These are phyloP conservation scores for Thamnophis sirtalis DNA, from an alignment of 2,113 vertebrate species.

Conservation along the genomic window DNA sequence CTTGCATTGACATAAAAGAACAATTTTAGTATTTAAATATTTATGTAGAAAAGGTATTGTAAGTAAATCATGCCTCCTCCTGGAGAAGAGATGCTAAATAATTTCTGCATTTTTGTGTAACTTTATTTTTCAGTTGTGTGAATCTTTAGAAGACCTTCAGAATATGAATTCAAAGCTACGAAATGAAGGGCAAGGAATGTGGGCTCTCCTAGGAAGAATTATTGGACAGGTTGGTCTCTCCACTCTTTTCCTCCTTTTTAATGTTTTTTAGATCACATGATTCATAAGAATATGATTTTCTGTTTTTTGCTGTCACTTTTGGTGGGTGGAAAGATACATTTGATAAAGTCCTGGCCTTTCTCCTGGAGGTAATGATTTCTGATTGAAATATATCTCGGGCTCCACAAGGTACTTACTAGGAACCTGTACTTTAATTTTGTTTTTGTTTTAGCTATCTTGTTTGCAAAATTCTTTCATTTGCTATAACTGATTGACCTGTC, in stretches of 20 bases:
- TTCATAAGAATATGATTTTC: constrained; percentile 28
- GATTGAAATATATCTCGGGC: constrained; percentile 55
- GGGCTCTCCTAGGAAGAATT: constrained; percentile 88
- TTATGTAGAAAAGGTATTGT: neutral
- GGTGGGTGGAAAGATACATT: constrained; percentile 33
- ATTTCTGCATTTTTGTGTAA: constrained; percentile 4
- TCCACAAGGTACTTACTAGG: constrained; percentile 41
- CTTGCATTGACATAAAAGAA: constrained; percentile 9
- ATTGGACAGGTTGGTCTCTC: constrained; percentile 84
- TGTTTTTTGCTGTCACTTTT: constrained; percentile 31
- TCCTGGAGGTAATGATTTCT: constrained; percentile 52
- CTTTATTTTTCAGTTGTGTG: constrained; percentile 82
- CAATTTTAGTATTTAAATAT: constrained; percentile 26
- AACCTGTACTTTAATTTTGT: constrained; percentile 57
- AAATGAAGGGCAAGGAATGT: constrained; percentile 89
- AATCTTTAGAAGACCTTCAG: constrained; percentile 92
- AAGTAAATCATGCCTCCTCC: neutral
- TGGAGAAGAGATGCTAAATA: constrained; percentile 18
- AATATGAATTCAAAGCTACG: constrained; percentile 89
- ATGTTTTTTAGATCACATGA: neutral
- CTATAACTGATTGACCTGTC: constrained; percentile 72
- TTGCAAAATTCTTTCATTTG: constrained; percentile 72
- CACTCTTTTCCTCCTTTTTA: neutral
- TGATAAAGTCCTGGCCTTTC: constrained; percentile 33
- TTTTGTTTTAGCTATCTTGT: constrained; percentile 57